Conservation (phyloP, 2,797 vertebrate species). For the Hippocampus kuda region DNA sequence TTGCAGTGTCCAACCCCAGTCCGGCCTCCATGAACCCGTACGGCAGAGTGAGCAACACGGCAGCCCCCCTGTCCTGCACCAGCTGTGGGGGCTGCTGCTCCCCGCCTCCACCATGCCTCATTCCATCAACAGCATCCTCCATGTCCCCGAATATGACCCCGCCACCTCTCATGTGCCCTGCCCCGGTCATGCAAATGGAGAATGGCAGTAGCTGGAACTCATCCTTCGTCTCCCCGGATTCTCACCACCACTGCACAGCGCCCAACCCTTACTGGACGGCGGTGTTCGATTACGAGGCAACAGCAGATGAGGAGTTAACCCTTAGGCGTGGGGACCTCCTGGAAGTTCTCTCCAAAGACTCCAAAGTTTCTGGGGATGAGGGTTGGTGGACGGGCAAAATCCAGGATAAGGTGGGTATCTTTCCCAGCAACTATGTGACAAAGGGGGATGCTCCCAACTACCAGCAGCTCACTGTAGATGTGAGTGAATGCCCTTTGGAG, state of each 20-base stretch:
- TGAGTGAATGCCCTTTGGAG: conserved; percentile 71
- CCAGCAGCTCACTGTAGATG: conserved; percentile 59
- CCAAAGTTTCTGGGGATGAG: conserved; percentile 84
- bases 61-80: conserved; percentile 63
- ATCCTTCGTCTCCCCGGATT: conserved; percentile 62
- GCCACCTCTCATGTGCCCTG: conserved; percentile 47
- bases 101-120: conserved; percentile 60
- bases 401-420: conserved; percentile 83
- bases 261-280: conserved; percentile 77
- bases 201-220: conserved; percentile 70
- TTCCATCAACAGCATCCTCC: conserved; percentile 51
- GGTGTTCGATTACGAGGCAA: conserved; percentile 86
- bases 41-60: conserved; percentile 50
- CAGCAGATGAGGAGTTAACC: conserved; percentile 83
- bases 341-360: conserved; percentile 86
- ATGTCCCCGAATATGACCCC: conserved; percentile 53
- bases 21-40: conserved; percentile 68
- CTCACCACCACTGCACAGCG: conserved; percentile 52
- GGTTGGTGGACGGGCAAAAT: conserved; percentile 93
- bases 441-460: conserved; percentile 60
- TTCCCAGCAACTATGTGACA: conserved; percentile 85
- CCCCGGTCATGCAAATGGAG: conserved; percentile 52
- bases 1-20: conserved; percentile 51
- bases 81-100: conserved; percentile 69
- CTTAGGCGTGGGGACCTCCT: conserved; percentile 79